These are phyloP conservation scores for Hylia prasina DNA, from an alignment of 2,113 vertebrate genomes.

Conservation along the genomic window DNA sequence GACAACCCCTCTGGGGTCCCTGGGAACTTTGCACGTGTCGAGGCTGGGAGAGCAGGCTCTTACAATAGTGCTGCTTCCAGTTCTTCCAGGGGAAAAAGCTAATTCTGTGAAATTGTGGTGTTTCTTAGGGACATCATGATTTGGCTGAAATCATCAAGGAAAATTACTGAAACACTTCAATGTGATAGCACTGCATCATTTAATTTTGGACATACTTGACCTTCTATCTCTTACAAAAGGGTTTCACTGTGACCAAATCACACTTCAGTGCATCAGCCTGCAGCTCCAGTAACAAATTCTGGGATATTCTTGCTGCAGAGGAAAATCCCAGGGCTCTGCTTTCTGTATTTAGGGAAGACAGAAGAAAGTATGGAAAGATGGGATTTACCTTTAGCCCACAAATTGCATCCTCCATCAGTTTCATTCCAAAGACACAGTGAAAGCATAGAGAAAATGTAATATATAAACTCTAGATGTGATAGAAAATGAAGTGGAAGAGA, in stretches of 20 bases:
- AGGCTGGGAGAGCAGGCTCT: background rate
- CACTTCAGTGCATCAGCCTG: background rate
- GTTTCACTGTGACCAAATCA: background rate
- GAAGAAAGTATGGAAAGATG: background rate
- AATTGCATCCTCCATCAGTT: background rate
- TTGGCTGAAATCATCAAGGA: background rate
- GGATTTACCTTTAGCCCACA: background rate
- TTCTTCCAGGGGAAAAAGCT: background rate
- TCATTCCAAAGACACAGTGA: background rate
- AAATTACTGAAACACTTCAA: background rate
- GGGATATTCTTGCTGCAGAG: background rate
- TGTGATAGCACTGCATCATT: background rate
- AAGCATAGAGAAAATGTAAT: background rate
- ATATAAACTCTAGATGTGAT: background rate
- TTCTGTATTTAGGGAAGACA: background rate
- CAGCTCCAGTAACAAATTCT: background rate
- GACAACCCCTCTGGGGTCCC: background rate
- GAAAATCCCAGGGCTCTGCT: background rate
- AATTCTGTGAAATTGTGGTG: background rate
- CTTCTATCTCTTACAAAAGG: background rate
- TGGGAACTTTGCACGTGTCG: rapidly evolving
- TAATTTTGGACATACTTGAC: background rate
- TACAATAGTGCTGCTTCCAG: background rate
- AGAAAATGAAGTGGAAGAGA: background rate
- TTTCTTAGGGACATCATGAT: background rate